Base-by-base conservation (phyloP, 2,797 vertebrate genomes). In the Anomalospiza imberbis region DNA sequence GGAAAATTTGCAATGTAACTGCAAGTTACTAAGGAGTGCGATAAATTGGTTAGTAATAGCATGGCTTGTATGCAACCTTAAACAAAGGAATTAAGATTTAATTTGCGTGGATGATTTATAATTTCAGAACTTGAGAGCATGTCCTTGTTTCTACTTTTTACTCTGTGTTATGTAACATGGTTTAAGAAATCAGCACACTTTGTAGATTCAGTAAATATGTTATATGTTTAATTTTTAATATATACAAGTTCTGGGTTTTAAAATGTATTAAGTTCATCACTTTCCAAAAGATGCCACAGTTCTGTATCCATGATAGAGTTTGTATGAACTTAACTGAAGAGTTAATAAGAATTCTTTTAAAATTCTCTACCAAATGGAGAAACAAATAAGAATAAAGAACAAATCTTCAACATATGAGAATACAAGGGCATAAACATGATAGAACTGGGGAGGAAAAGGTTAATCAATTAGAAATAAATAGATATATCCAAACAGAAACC, bases 191-290 rank as follows among this genome's bases (percentile, higher is more conserved):
- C 55, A 79, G 13, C 28, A 62, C 24, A 54, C 13, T 79, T 87
- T 62, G 29, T 60, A 58, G 40, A 80, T 62, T 89, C 60, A 76
- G 14, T 57, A 32, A 24, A 36, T 36, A 16, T 19, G 19, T 63
- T 77, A 80, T 19, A 60, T 36, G 15, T 42, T 93, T 48, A 74
- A 78, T 63, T 89, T 85, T 82, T 95, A 85, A 93, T 82, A 34
- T 19, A 36, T 66, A 70, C 34, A 68, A 73, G 51, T 32, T 51
- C 26, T 75, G 8, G 4, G 24, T 32, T 89, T 95, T 82, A 87
- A 91, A 92, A 25, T 3, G 2, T 38, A 13, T 44, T 38, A 54
- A 78, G 13, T 29, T 78, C 42, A 47, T 45, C 7, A 8, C 7
- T 91, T 73, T 53, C 19, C 50, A 61, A 48, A 17, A 82, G 48